phyloP scores from a whole-genome alignment of 2,113 vertebrate species.

The Podarcis cretensis region DNA sequence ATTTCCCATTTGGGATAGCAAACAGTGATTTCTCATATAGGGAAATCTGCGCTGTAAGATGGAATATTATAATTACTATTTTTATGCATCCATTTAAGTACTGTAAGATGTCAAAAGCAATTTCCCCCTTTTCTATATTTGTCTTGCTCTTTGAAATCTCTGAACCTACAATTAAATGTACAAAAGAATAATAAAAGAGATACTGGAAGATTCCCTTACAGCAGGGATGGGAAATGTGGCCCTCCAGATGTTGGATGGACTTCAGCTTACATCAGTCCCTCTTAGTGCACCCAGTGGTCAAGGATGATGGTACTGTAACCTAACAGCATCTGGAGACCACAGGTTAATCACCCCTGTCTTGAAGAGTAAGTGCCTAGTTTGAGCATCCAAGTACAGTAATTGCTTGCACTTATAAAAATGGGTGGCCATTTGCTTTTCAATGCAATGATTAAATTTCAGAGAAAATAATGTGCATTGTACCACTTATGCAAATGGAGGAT shows the following conservation, averaged over 20 bases:
- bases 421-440: background rate
- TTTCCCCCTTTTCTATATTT: constrained; percentile 4
- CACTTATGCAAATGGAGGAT: background rate
- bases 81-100: constrained; percentile 1
- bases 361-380: background rate
- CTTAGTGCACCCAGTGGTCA: background rate
- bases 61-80: constrained; percentile 4
- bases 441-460: background rate
- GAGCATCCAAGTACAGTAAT: background rate
- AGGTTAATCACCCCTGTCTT: background rate
- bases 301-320: background rate
- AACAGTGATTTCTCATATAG: background rate
- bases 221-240: background rate
- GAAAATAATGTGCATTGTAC: background rate
- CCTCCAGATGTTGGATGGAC: background rate
- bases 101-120: background rate
- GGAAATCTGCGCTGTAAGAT: background rate
- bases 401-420: background rate
- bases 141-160: constrained; percentile 1
- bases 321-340: background rate
- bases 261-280: background rate
- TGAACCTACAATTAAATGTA: background rate
- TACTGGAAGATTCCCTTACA: background rate
- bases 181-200: background rate
- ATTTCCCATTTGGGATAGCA: constrained; percentile 7